Conservation (phyloP, 2,888 invertebrate species). For the Drosophila lacicola region DNA sequence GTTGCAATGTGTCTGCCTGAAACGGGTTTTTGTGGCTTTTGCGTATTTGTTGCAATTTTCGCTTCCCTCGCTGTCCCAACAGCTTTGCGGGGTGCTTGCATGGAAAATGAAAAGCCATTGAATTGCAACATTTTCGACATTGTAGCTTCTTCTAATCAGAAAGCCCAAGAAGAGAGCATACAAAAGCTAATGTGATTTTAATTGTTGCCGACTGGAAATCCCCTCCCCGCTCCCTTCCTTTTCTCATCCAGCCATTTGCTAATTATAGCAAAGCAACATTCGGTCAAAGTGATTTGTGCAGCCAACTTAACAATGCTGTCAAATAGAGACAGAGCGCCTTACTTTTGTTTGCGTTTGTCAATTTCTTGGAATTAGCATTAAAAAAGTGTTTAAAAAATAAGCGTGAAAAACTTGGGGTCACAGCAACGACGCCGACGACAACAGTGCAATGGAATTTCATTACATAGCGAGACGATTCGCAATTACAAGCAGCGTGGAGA, state of each 20-base stretch:
- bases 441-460: slow-evolving; percentile 38
- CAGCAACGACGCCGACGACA: slow-evolving; percentile 6
- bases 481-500: slow-evolving; percentile 37
- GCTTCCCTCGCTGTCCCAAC: not conserved
- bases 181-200: slow-evolving; percentile 66
- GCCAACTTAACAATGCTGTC: slow-evolving; percentile 9
- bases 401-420: slow-evolving; percentile 19
- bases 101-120: slow-evolving; percentile 19
- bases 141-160: slow-evolving; percentile 21
- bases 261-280: slow-evolving; percentile 30
- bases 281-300: slow-evolving; percentile 30
- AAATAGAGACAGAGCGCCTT: slow-evolving; percentile 2
- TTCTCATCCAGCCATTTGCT: not conserved
- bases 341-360: slow-evolving; percentile 21
- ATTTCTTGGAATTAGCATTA: slow-evolving; percentile 37
- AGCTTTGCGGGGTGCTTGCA: slow-evolving; percentile 32
- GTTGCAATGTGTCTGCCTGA: slow-evolving; percentile 52
- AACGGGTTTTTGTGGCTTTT: slow-evolving; percentile 63
- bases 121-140: slow-evolving; percentile 16
- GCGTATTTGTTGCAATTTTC: slow-evolving; percentile 55
- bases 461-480: slow-evolving; percentile 42
- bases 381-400: slow-evolving; percentile 18
- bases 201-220: slow-evolving; percentile 39
- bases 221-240: not conserved
- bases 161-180: slow-evolving; percentile 6